Percentiles rank a stretch among this genome's conserved stretches.
Evolutionary conservation across 1,140 invertebrate genomes (phyloP).

Genomic region (Saccostrea echinata): DNA sequence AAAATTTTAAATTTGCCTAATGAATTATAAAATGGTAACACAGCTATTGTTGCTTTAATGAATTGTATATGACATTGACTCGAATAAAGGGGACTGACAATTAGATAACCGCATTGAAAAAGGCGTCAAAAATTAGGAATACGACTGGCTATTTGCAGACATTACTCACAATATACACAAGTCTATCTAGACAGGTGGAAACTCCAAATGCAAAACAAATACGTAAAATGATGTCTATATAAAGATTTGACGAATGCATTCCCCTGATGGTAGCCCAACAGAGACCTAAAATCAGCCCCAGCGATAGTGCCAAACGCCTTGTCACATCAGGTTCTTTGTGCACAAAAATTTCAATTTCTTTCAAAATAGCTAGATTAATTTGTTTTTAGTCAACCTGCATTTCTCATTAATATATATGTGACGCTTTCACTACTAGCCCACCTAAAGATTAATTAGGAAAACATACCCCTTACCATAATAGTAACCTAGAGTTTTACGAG

Average conservation of each 20-base stretch:
- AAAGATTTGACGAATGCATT: constrained; percentile 7
- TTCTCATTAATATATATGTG: constrained; percentile 19
- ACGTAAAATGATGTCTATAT: constrained; percentile 16
- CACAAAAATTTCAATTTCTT: constrained; percentile 36
- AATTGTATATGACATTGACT: neutral
- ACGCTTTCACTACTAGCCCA: constrained; percentile 1
- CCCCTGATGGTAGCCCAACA: neutral
- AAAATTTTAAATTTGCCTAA: too few species aligned
- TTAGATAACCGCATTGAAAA: constrained; percentile 20
- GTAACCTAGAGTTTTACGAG: neutral
- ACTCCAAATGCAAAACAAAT: constrained; percentile 26
- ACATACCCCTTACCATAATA: neutral
- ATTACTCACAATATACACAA: neutral
- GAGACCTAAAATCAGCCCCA: neutral
- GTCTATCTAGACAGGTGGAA: neutral
- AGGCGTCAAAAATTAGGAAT: neutral
- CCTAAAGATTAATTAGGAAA: neutral
- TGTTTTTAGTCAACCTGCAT: neutral
- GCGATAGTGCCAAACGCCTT: constrained; percentile 9
- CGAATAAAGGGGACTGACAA: neutral
- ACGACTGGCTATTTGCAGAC: neutral
- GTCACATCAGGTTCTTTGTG: neutral
- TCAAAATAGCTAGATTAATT: constrained; percentile 21
- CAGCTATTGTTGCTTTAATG: neutral
- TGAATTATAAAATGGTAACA: too few species aligned